Base-by-base conservation (phyloP, 2,797 vertebrate species). In the Thunnus albacares region DNA sequence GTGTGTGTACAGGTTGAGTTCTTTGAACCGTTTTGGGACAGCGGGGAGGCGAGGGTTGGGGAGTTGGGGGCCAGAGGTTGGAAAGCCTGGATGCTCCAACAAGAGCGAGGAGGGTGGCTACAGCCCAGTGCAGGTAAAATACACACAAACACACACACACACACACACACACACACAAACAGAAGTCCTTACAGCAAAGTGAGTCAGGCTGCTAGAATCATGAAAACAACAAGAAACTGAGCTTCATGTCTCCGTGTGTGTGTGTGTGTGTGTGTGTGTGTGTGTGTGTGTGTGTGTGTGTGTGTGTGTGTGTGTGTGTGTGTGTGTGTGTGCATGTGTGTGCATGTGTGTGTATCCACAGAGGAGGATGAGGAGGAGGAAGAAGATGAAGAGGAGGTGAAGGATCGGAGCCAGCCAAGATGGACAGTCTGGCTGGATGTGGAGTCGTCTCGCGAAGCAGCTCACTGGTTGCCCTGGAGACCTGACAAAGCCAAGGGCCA, bases 21-120 rank as follows among this genome's bases (percentile, higher is more conserved):
- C 94, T 99, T 99, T 85, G 98, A 99, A 91, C 96, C 98, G 0
- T 99, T 99, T 74, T 99, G 98, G 98, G 98, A 99, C 91, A 98
- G 98, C 0, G 98, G 97, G 60, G 98, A 99, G 83, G 96, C 97
- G 8, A 95, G 97, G 51, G 93, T 97, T 33, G 98, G 98, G 70
- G 98, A 99, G 93, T 93, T 93, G 55, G 97, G 96, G 0, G 97
- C 97, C 62, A 95, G 96, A 72, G 98, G 98, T 63, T 99, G 98
- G 98, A 96, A 95, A 71, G 95, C 96, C 0, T 99, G 98, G 98
- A 98, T 99, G 97, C 96, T 94, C 64, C 98, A 99, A 90, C 97
- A 99, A 89, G 98, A 99, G 81, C 95, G 95, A 76, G 98, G 98
- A 35, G 98, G 98, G 68, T 99, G 98, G 98, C 74, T 99, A 59